Percentiles rank a stretch among this genome's conserved stretches.
phyloP scores from a whole-genome alignment of 2,888 invertebrate genomes.

The Trisateles emortualis region DNA sequence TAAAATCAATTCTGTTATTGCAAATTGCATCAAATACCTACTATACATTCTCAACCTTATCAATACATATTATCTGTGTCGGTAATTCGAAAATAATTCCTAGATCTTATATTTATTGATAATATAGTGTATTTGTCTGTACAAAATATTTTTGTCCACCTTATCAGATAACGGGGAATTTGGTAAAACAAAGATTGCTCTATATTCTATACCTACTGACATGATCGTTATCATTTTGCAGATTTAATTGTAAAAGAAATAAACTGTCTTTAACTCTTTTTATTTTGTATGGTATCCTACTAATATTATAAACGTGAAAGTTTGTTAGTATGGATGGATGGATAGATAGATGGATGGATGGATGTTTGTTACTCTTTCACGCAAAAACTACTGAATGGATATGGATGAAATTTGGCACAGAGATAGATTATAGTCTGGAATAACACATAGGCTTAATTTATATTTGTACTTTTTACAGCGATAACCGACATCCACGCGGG shows the following conservation, averaged over 20 bases:
- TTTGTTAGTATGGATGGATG: too few species aligned
- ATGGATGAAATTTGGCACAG: too few species aligned
- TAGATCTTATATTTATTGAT: conserved; percentile 38
- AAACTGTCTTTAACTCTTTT: too few species aligned
- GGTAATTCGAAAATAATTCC: conserved; percentile 47
- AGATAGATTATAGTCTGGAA: too few species aligned
- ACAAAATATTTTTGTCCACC: conserved; percentile 26
- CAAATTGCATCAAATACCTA: conserved; percentile 1
- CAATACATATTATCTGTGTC: conserved; percentile 36
- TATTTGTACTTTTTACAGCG: too few species aligned
- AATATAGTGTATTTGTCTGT: conserved; percentile 26
- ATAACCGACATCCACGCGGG: too few species aligned
- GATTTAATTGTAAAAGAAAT: not conserved
- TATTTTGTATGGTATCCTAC: not conserved
- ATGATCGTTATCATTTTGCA: not conserved
- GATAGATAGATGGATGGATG: too few species aligned
- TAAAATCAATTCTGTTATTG: too few species aligned
- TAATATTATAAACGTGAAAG: too few species aligned
- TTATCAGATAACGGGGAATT: conserved; percentile 37
- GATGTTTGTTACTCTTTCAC: too few species aligned
- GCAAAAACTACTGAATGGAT: too few species aligned
- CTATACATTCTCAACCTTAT: conserved; percentile 29
- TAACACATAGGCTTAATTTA: too few species aligned
- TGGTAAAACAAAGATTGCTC: conserved; percentile 10
- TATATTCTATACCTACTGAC: not conserved